These are phyloP conservation scores for Carassius carassius DNA, from an alignment of 2,113 vertebrate species.

Conservation along the genomic window DNA sequence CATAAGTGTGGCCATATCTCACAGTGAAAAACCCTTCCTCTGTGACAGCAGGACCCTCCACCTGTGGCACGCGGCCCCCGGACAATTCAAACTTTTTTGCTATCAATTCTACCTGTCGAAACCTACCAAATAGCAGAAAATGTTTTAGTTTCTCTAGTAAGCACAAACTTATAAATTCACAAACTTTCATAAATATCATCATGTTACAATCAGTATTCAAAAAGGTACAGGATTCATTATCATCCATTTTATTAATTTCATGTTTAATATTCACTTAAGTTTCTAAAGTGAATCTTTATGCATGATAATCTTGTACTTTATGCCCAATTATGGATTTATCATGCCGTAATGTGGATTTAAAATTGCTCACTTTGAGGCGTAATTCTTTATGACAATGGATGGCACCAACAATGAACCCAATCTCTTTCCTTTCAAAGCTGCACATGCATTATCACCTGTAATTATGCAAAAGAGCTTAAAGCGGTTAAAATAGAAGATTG, in stretches of 20 bases:
- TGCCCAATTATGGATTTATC: neutral
- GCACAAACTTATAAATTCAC: no score
- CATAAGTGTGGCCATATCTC: neutral
- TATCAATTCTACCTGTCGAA: neutral
- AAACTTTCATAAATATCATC: neutral
- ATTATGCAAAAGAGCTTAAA: constrained; percentile 2
- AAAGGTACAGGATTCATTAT: neutral
- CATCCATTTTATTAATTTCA: neutral
- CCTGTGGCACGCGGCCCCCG: neutral
- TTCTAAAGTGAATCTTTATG: neutral
- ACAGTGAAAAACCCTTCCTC: neutral
- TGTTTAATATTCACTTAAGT: neutral
- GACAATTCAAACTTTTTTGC: neutral
- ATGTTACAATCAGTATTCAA: neutral
- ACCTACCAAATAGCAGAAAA: neutral
- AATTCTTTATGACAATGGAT: neutral
- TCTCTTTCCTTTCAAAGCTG: neutral
- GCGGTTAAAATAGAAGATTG: neutral
- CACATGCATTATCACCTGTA: neutral
- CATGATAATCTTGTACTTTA: neutral
- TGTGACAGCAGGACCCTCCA: neutral
- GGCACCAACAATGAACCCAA: neutral
- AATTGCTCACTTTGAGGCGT: neutral
- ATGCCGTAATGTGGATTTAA: neutral
- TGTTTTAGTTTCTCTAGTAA: neutral